Conservation (phyloP, 2,113 vertebrate genomes). For the Chloropsis hardwickii region DNA sequence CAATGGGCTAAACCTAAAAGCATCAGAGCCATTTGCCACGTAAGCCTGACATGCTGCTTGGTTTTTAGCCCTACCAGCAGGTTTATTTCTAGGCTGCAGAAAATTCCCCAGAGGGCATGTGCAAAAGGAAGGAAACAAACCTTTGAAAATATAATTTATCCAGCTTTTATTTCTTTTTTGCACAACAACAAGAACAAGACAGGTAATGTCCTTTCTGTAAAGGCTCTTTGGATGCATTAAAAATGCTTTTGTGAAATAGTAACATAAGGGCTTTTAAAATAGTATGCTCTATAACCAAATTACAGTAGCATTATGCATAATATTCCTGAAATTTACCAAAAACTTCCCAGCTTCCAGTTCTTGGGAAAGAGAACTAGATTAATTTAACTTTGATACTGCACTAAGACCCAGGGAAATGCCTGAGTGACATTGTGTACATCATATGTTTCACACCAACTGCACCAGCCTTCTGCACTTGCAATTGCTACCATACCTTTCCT, state of each 20-base stretch:
- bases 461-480: neutral
- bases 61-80: neutral
- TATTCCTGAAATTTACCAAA: neutral
- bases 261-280: neutral
- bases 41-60: neutral
- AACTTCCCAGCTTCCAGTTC: neutral
- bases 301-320: neutral
- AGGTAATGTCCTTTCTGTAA: neutral
- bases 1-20: neutral
- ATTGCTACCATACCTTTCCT: neutral
- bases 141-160: neutral
- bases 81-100: neutral
- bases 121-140: neutral
- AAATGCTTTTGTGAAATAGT: neutral
- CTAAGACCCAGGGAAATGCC: neutral
- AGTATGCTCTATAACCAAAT: neutral
- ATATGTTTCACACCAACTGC: neutral
- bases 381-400: neutral
- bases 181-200: neutral
- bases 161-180: neutral
- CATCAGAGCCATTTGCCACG: neutral
- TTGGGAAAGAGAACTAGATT: neutral
- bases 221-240: neutral
- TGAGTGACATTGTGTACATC: neutral
- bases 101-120: neutral